Evolutionary conservation across 2,113 vertebrate genomes (phyloP).

Genomic region (Dryoscopus gambensis): DNA sequence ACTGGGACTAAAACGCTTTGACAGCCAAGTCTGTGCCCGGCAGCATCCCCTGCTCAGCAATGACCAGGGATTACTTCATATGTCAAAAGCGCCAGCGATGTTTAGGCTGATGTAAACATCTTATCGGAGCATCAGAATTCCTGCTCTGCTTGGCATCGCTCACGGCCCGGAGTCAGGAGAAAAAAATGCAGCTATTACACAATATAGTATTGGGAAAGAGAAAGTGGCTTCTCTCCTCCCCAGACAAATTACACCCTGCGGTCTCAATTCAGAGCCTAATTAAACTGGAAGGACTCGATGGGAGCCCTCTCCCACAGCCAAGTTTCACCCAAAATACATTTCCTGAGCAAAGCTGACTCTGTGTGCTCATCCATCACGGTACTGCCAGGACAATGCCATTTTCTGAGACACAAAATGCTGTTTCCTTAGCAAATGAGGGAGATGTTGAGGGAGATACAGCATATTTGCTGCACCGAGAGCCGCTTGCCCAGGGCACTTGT

Average conservation of each 20-base stretch:
- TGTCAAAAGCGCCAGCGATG: conserved; percentile 47
- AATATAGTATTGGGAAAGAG: conserved; percentile 56
- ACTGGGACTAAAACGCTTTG: neutral
- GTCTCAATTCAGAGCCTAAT: neutral
- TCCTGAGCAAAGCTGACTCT: neutral
- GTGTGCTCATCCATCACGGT: accelerated
- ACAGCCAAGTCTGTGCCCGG: neutral
- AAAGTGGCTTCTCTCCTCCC: conserved; percentile 26
- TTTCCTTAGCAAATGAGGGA: neutral
- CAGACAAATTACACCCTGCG: neutral
- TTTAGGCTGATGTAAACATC: conserved; percentile 75
- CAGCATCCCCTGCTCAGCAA: neutral
- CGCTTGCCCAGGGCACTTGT: accelerated
- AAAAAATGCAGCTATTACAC: conserved; percentile 70
- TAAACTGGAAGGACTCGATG: neutral
- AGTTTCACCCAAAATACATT: neutral
- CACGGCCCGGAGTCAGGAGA: conserved; percentile 47
- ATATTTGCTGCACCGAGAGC: neutral
- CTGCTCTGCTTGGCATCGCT: conserved; percentile 59
- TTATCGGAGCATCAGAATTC: conserved; percentile 70
- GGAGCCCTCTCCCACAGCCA: neutral
- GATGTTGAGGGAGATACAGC: neutral
- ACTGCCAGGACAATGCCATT: neutral
- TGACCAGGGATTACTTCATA: conserved; percentile 42
- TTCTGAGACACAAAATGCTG: neutral